Percentiles rank a stretch among this genome's conserved stretches.
These are phyloP conservation scores for Volucella inflata DNA, from an alignment of 2,888 invertebrate genomes.

Conservation along the genomic window DNA sequence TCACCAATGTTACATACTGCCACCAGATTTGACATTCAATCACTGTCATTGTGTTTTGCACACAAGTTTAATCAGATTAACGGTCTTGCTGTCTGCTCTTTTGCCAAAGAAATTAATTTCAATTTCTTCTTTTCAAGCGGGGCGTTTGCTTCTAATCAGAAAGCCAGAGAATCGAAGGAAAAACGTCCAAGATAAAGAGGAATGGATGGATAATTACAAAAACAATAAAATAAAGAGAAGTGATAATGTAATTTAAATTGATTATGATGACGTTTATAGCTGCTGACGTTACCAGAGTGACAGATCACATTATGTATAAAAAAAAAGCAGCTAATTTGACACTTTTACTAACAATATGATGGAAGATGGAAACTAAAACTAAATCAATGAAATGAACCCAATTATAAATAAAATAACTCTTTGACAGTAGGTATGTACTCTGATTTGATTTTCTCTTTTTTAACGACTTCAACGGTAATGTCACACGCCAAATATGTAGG, in stretches of 20 bases:
- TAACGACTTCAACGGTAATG: conserved; percentile 18
- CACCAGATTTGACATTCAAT: conserved; percentile 37
- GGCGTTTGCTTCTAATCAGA: conserved; percentile 35
- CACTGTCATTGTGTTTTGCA: conserved; percentile 17
- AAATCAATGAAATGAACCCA: conserved; percentile 7
- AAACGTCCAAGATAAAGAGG: too few species aligned
- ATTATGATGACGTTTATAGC: conserved; percentile 25
- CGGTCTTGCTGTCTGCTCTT: neutral
- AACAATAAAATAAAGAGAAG: conserved; percentile 24
- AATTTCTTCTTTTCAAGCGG: conserved; percentile 28
- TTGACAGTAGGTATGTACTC: conserved; percentile 30
- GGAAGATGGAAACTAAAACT: neutral
- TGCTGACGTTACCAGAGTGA: neutral
- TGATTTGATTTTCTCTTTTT: neutral
- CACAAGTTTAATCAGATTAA: conserved; percentile 11
- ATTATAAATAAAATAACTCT: conserved; percentile 4
- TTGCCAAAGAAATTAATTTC: conserved; percentile 23
- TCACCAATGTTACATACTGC: conserved; percentile 29
- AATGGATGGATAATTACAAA: neutral
- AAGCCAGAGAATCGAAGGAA: too few species aligned
- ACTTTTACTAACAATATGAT: neutral
- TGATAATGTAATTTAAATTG: conserved; percentile 45
- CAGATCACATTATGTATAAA: conserved; percentile 7
- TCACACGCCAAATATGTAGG: neutral
- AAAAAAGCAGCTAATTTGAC: conserved; percentile 7